These are phyloP conservation scores for Drosophila siamana DNA, from an alignment of 2,888 invertebrate species.

Conservation along the genomic window DNA sequence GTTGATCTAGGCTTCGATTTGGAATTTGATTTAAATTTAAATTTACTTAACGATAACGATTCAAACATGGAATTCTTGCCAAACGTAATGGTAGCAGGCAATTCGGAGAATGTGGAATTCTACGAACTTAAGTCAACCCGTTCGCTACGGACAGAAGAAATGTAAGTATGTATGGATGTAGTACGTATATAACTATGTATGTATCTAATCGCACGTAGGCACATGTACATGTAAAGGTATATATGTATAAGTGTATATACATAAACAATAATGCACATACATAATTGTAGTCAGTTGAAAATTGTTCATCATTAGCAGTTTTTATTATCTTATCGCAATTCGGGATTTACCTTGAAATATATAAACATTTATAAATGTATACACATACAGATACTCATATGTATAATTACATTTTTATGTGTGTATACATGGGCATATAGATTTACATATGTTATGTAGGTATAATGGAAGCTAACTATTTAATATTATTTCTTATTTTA, in stretches of 20 bases:
- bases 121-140: constrained; percentile 88
- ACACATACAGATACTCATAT: background rate
- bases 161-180: constrained; percentile 85
- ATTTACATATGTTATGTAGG: background rate
- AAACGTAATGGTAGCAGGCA: constrained; percentile 76
- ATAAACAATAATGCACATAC: background rate
- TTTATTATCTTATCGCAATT: constrained; percentile 64
- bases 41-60: constrained; percentile 71
- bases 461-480: too few relatives aligned
- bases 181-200: background rate
- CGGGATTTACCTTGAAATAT: constrained; percentile 9
- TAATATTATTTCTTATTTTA: too few relatives aligned
- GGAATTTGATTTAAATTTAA: constrained; percentile 84
- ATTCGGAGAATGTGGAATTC: constrained; percentile 86
- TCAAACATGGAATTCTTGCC: constrained; percentile 69
- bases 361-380: background rate
- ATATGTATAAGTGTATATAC: constrained; percentile 2
- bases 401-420: too few relatives aligned
- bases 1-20: constrained; percentile 89
- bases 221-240: background rate
- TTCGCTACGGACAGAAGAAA: constrained; percentile 86
- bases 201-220: background rate
- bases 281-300: constrained; percentile 35
- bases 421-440: too few relatives aligned
- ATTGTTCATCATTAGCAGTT: constrained; percentile 62